Evolutionary conservation across 2,888 invertebrate species (phyloP), one percentile per base, ranked within the genome.

Genomic region (Caenorhabditis auriculariae): DNA sequence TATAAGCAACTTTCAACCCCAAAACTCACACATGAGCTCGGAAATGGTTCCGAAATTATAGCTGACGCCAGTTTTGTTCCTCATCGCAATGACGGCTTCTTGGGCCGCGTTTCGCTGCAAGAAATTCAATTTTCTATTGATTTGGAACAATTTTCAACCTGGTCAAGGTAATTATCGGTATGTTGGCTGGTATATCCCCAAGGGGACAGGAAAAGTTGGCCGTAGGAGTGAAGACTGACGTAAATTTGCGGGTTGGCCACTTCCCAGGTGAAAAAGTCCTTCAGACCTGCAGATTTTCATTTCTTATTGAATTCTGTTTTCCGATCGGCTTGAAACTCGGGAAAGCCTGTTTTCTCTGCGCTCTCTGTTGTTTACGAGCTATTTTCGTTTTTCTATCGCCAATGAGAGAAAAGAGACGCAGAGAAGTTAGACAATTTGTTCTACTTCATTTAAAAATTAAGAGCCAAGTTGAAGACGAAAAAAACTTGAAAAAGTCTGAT

Each of bases 131-230:
- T 29, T 27, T 19, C 17, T 15, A 9, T 7, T 37, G 19, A 9
- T 24, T 37, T 37, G 4, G 28, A 27, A 26, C 37, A 45, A 15
- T 28, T 23, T 23, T 28, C 19, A 29, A 68, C 71, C 69, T 77
- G 77, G 50, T 76, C 71, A 7, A 49, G 50, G 56, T 73, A 72
- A 41, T 75, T 76, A 21, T 51, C 60, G 2, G 78, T 74, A 41
- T 66, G 60, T 51, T 72, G 63, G 26, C 59, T 65, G 1, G 77
- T 76, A 58, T 77, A 80, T 17, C 80, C 80, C 80, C 80, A 80
- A 3, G 80, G 80, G 3, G 72, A 69, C 4, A 79, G 69, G 15
- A 77, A 66, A 2, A 69, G 48, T 52, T 72, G 81, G 28, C 81
- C 81, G 57, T 81, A 81, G 5, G 76, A 72, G 50, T 81, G 81